Evolutionary conservation across 2,888 invertebrate genomes (phyloP).

Genomic region (Itoplectis maculator): DNA sequence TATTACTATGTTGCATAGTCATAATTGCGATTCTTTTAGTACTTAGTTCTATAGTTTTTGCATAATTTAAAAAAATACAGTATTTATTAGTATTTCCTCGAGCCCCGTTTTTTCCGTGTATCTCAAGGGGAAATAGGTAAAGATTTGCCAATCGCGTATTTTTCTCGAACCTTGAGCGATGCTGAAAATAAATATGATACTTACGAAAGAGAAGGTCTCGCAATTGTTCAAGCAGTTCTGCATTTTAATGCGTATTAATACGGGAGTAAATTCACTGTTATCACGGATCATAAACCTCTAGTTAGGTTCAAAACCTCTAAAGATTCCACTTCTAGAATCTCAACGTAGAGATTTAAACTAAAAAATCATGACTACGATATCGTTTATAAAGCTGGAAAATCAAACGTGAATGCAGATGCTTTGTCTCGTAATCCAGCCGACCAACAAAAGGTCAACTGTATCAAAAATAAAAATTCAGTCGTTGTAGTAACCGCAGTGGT

Average conservation of each 20-base stretch:
- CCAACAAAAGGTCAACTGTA: too few relatives aligned
- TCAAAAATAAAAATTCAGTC: too few relatives aligned
- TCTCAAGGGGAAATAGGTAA: background rate
- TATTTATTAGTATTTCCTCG: too few relatives aligned
- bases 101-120: slow-evolving; percentile 1
- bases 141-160: too few relatives aligned
- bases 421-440: too few relatives aligned
- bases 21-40: too few relatives aligned
- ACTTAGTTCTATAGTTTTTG: too few relatives aligned
- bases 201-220: background rate
- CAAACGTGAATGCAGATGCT: slow-evolving; percentile 50
- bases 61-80: too few relatives aligned
- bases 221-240: slow-evolving; percentile 23
- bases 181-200: background rate
- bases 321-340: slow-evolving; percentile 30
- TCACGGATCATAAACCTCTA: slow-evolving; percentile 48
- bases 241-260: slow-evolving; percentile 37
- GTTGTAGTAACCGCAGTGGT: background rate
- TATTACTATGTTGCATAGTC: too few relatives aligned
- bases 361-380: slow-evolving; percentile 36
- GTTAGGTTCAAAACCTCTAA: too few relatives aligned
- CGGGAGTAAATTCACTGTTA: slow-evolving; percentile 17
- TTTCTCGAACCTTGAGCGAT: too few relatives aligned
- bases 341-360: slow-evolving; percentile 42
- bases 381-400: slow-evolving; percentile 27